Base-by-base conservation (phyloP, 2,888 invertebrate species). In the Parnassius glacialis region DNA sequence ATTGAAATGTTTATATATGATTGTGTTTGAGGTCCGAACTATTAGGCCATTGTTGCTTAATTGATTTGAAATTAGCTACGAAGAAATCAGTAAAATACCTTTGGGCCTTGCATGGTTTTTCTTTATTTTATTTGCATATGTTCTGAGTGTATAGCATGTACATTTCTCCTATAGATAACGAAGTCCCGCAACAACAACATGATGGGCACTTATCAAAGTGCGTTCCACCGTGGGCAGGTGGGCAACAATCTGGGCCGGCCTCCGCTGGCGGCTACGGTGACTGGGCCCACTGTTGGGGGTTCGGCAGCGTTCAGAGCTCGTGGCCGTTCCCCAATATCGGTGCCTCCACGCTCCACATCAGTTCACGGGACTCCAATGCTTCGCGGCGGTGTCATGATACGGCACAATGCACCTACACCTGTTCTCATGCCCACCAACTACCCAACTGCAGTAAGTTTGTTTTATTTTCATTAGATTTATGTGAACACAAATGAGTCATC, bases 381-480 rank as follows among this genome's bases (percentile, higher is more conserved):
- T 25, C 76, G 85, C 10, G 79, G 78, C 9, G 93, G 93, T 51
- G 92, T 94, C 85, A 92, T 94, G 81, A 93, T 94, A 71, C 92
- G 94, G 69, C 93, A 93, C 55, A 84, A 85, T 52, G 85, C 92
- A 64, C 87, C 93, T 1, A 87, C 89, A 60, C 89, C 94, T 53
- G 78, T 93, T 70, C 87, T 93, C 9, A 57, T 75, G 65, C 93
- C 94, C 12, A 91, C 93, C 10, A 93, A 93, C 64, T 94, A 94
- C 78, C 93, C 94, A 78, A 85, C 94, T 71, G 93, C 93, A 92
- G 94, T 94, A 83, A 88, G 85, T 34, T 34, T 34, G 34, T 34
- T 34, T 34, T 20, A 78, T 66, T 60, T 25, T 10, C 10, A 10
- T 10, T 11, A 10, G 2, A 10, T 10, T 2, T 11, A 10, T 11